Evolutionary conservation across 2,797 vertebrate species (phyloP), one percentile per base, ranked within the genome.

Genomic region (Kryptolebias ocellatus): DNA sequence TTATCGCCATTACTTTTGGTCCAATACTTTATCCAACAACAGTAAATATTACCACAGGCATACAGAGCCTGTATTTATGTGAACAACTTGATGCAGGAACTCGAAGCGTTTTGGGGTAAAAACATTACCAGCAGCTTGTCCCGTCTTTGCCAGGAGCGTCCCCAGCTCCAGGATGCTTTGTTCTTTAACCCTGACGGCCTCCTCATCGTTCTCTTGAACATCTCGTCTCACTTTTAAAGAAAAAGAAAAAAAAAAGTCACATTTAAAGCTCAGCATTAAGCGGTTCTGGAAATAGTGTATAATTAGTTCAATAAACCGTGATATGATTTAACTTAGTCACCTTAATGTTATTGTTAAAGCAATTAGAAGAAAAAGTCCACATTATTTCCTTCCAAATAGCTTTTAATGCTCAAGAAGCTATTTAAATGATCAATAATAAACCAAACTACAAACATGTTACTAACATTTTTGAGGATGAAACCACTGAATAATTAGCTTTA

Each of bases 81-180:
- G 1, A 42, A 42, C 11, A 42, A 39, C 10, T 39, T 39, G 0
- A 42, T 42, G 39, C 39, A 11, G 14, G 39, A 42, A 12, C 14
- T 2, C 11, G 11, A 42, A 28, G 50, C 11, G 24, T 52, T 28
- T 52, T 14, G 15, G 50, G 15, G 24, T 1, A 5, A 14, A 14
- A 73, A 18, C 1, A 4, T 80, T 74, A 99, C 98, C 98, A 91
- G 98, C 97, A 55, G 98, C 98, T 89, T 99, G 98, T 76, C 98
- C 98, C 0, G 98, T 99, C 87, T 99, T 98, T 73, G 98, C 98
- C 92, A 99, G 81, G 50, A 99, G 96, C 0, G 94, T 95, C 11
- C 97, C 98, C 85, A 99, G 90, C 77, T 98, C 97, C 94, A 99
- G 87, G 90, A 99, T 99, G 88, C 98, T 99, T 92, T 99, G 98